These are phyloP conservation scores for Parazoanthus swiftii DNA, from an alignment of 92 coral and sea anemone genomes.

Conservation along the genomic window DNA sequence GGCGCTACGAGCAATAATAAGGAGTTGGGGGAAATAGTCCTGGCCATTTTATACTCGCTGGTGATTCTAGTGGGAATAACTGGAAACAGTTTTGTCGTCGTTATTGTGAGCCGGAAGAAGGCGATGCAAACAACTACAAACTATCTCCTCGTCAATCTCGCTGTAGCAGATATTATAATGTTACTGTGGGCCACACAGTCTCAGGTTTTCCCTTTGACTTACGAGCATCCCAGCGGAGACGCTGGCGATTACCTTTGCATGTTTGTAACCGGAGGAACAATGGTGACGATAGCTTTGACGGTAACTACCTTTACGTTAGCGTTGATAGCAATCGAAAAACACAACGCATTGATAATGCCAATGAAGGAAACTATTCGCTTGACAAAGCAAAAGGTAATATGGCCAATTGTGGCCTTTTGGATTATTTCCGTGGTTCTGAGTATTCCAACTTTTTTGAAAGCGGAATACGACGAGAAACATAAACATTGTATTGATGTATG, in stretches of 20 bases:
- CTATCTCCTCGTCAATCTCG: constrained; percentile 17
- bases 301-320: constrained; percentile 2
- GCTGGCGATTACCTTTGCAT: not conserved
- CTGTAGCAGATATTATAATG: constrained; percentile 7
- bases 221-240: not conserved
- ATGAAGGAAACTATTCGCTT: not conserved
- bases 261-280: not conserved
- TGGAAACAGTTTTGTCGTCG: constrained; percentile 12
- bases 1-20: too few relatives aligned
- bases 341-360: constrained; percentile 4
- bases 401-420: constrained; percentile 9
- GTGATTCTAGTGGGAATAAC: not conserved
- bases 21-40: not conserved
- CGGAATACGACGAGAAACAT: not conserved
- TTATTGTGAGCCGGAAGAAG: constrained; percentile 2
- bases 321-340: not conserved
- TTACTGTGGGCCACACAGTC: constrained; percentile 26
- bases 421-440: not conserved
- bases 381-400: not conserved
- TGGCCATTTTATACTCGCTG: constrained; percentile 5
- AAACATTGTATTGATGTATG: not conserved
- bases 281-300: not conserved
- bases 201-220: not conserved
- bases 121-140: constrained; percentile 27
- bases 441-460: not conserved